Percentiles rank a stretch among this genome's conserved stretches.
Evolutionary conservation across 1,140 invertebrate species (phyloP).

Genomic region (Zaprionus vittiger): DNA sequence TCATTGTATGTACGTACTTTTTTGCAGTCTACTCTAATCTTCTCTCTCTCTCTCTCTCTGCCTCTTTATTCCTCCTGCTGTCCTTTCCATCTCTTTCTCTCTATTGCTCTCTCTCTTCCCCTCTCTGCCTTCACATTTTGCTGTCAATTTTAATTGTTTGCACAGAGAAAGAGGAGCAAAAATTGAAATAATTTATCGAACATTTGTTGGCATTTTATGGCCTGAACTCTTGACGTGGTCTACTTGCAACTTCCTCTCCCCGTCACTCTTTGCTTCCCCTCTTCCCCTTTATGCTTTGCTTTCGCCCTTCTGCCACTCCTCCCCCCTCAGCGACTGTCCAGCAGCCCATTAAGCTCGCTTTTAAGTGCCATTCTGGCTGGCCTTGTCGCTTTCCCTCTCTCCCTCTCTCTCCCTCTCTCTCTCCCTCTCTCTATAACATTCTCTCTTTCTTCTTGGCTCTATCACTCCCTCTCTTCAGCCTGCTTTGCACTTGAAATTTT

Average conservation of each 20-base stretch:
- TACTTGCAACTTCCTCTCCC: background rate
- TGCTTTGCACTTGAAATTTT: slow-evolving; percentile 72
- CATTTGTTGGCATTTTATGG: slow-evolving; percentile 66
- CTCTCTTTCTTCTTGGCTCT: slow-evolving; percentile 22
- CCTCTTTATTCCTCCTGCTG: background rate
- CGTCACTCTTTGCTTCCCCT: background rate
- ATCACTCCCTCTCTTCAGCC: background rate
- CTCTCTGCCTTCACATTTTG: slow-evolving; percentile 1
- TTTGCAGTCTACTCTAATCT: slow-evolving; percentile 32
- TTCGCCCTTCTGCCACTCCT: no score
- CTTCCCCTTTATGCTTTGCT: background rate
- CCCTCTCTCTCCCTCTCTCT: slow-evolving; percentile 22
- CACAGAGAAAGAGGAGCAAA: slow-evolving; percentile 11
- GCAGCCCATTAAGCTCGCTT: slow-evolving; percentile 71
- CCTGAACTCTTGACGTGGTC: slow-evolving; percentile 69
- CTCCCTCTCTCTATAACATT: slow-evolving; percentile 43
- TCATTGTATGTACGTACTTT: slow-evolving; percentile 37
- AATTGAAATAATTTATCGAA: slow-evolving; percentile 53
- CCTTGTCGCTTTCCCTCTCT: background rate
- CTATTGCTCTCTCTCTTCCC: background rate
- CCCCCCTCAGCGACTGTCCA: slow-evolving; percentile 6
- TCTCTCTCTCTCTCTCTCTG: background rate
- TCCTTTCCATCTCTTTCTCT: background rate
- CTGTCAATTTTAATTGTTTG: slow-evolving; percentile 76
- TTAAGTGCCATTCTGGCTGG: slow-evolving; percentile 68